phyloP scores from a whole-genome alignment of 2,888 invertebrate genomes.

The Conchocele bisecta region DNA sequence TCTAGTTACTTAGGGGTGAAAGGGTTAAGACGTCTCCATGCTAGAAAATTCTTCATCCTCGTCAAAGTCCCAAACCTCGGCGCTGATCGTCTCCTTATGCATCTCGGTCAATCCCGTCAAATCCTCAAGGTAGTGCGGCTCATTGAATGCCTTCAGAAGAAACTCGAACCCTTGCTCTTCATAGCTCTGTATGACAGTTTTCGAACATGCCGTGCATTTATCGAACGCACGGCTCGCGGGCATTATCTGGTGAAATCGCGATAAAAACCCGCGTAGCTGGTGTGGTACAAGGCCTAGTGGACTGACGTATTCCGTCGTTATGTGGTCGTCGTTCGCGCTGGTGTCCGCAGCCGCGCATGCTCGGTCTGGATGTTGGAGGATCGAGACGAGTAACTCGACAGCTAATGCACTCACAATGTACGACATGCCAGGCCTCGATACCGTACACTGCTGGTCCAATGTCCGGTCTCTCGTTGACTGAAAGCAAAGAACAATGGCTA shows the following conservation, averaged over 20 bases:
- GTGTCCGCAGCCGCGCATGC: conserved; percentile 87
- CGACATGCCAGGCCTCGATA: conserved; percentile 96
- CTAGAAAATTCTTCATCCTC: conserved; percentile 71
- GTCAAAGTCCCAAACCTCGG: conserved; percentile 77
- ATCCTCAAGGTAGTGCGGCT: conserved; percentile 92
- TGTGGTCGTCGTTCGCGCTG: conserved; percentile 74
- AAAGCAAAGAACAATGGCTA: conserved; percentile 67
- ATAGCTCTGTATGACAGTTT: conserved; percentile 81
- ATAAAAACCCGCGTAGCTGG: conserved; percentile 93
- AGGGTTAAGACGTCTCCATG: conserved; percentile 65
- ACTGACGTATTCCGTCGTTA: conserved; percentile 81
- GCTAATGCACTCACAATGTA: conserved; percentile 95
- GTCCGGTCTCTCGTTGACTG: conserved; percentile 95
- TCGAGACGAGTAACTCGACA: conserved; percentile 93
- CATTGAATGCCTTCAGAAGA: conserved; percentile 90
- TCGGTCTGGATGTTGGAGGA: conserved; percentile 92
- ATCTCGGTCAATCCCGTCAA: conserved; percentile 89
- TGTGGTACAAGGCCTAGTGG: conserved; percentile 93
- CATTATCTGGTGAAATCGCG: conserved; percentile 90
- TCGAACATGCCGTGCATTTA: conserved; percentile 96
- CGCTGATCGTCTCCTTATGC: conserved; percentile 81
- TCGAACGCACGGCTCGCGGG: conserved; percentile 94
- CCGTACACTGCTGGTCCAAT: conserved; percentile 99
- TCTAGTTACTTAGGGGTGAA: too few species aligned
- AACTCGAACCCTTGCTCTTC: conserved; percentile 87